phyloP scores from a whole-genome alignment of 1,140 invertebrate genomes.

The Pseudoatta argentina region DNA sequence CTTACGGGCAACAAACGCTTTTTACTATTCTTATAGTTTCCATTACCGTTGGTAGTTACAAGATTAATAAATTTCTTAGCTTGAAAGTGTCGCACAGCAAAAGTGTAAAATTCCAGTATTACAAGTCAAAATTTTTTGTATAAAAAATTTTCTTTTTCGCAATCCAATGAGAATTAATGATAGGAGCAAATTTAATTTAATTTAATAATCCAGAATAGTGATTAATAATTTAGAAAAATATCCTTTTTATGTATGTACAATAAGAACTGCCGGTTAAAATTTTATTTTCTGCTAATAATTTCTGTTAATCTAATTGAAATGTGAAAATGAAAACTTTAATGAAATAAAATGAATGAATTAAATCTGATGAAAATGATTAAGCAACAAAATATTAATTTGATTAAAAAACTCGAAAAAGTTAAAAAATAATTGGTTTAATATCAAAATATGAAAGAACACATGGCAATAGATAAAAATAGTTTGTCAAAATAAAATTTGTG shows the following conservation, averaged over 20 bases:
- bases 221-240: neutral
- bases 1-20: constrained; percentile 10
- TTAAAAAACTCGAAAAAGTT: neutral
- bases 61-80: constrained; percentile 44
- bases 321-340: neutral
- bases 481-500: neutral
- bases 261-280: neutral
- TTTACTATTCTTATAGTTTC: constrained; percentile 44
- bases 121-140: neutral
- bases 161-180: neutral
- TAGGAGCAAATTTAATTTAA: neutral
- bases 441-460: neutral
- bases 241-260: neutral
- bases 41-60: constrained; percentile 1
- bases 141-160: neutral
- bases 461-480: neutral
- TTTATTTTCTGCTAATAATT: neutral
- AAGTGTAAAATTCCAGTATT: neutral
- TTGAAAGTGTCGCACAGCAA: neutral
- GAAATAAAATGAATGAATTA: neutral
- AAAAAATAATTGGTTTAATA: neutral
- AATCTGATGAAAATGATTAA: neutral
- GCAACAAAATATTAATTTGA: neutral
- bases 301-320: neutral
- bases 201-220: neutral